phyloP scores from a whole-genome alignment of 2,888 invertebrate species.

The Microctonus brassicae region DNA sequence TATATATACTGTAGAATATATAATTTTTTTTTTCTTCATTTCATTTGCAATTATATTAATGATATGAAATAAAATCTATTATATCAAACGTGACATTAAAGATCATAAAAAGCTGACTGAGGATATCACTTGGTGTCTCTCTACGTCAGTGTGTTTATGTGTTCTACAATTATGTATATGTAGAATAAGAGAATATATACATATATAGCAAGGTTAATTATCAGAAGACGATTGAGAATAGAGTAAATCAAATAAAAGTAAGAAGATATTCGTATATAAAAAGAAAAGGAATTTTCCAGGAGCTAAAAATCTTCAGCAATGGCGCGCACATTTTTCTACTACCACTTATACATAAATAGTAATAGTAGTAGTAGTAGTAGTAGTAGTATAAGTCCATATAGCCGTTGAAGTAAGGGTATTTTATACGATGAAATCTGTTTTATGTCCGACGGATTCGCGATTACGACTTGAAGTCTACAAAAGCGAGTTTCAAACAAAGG shows the following conservation, averaged over 20 bases:
- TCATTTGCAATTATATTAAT: background rate
- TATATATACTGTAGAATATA: too few relatives aligned
- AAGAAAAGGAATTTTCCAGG: background rate
- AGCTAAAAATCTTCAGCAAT: background rate
- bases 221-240: background rate
- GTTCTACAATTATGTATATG: too few relatives aligned
- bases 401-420: slow-evolving; percentile 50
- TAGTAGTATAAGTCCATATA: background rate
- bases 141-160: too few relatives aligned
- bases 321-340: background rate
- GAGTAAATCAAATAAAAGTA: background rate
- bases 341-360: background rate
- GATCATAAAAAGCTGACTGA: too few relatives aligned
- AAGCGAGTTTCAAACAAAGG: slow-evolving; percentile 47
- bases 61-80: background rate
- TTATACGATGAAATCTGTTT: slow-evolving; percentile 62
- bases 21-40: too few relatives aligned
- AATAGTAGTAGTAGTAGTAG: too few relatives aligned
- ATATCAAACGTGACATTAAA: background rate
- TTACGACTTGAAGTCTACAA: slow-evolving; percentile 52
- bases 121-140: too few relatives aligned
- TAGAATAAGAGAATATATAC: background rate
- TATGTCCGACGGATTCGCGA: slow-evolving; percentile 58
- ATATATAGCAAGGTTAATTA: slow-evolving; percentile 2
- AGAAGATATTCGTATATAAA: background rate